Evolutionary conservation across 2,797 vertebrate genomes (phyloP), one percentile per base, ranked within the genome.

Genomic region (Pipistrellus nathusii): DNA sequence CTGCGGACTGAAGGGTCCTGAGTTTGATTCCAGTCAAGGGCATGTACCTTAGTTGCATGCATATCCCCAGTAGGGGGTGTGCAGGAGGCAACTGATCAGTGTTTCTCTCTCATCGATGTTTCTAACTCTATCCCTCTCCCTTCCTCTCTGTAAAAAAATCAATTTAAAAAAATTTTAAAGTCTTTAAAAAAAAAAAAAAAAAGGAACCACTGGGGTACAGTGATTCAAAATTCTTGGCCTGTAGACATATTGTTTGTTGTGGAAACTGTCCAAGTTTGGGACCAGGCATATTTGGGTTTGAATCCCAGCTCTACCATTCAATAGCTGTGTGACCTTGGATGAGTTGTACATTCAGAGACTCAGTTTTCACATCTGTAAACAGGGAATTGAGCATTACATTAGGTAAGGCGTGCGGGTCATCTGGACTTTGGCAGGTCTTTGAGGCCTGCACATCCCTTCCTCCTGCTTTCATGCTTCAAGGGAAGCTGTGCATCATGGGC

Each of bases 141-240:
- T 55, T 21, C 20, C 21, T 55, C 53, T 23, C 53, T 55, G 53
- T 55, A 55, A 55, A 55, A 55, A 55, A 23, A 23, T 55, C 53
- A 23, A 55, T 55, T 55, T 7, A 53, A 53, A 55, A 55, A 9
- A 10, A 23, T 23, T 55, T 55, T 55, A 8, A 55, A 23, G 53
- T 55, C 21, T 55, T 55, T 23, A 23, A 3, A 55, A 23, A 55
- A 55, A 55, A 55, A 21, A 9, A 55, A 55, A 55, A 55, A 41
- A 41, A 41, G 3, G 3, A 55, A 44, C 20, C 64, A 20, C 35
- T 18, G 9, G 69, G 10, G 9, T 27, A 57, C 7, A 82, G 12
- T 30, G n/a, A 85, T 64, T 59, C 55, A 48, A 69, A 86, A 93
- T 51, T 81, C 77, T 51, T 88, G 66, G 18, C 35, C 76, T 84